Evolutionary conservation across 35 echinoderm and acorn worm genomes (phyloP), one percentile per base, ranked within the genome.

Genomic region (Holothuria glaberrima): DNA sequence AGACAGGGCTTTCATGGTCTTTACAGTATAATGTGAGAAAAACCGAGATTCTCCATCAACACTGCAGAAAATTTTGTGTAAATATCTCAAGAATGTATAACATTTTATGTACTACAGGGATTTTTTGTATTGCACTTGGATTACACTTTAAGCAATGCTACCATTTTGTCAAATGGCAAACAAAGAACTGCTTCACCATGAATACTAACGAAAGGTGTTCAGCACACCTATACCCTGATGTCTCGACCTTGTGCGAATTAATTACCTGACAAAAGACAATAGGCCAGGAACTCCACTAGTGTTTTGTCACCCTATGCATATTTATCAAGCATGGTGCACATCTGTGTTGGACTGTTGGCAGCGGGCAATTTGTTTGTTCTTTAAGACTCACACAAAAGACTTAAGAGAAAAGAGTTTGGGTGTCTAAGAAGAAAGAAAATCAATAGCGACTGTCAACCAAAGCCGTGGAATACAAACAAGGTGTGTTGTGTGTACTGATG

Each of bases 231-330:
- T 54, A 41, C 2, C 36, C 36, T 41, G 50, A 54, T 54, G 50
- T 17, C 50, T 54, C 50, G 16, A 54, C 50, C 50, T 54, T 54
- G 50, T 54, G 50, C 16, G 48, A 77, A 77, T 77, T 77, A 77
- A 77, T 77, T 46, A 77, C 35, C 9, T 48, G 48, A 48, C 19
- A 77, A 48, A 77, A 77, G 73, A 77, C 73, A 77, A 77, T 77
- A 77, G 73, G n/a, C 41, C n/a, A 2, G n/a, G 36, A 9, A 19
- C 36, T 77, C 4, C 30, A 73, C 30, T 73, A 30, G 28, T 73
- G 24, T 20, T 6, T 32, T 12, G 69, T 54, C 50, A 54, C 9
- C 50, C 5, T 5, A 54, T 54, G 50, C 50, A 54, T 54, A 54
- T 54, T 54, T 54, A 54, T 73, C 24, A 78, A n/a, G 74, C 6